Evolutionary conservation across 2,113 vertebrate species (phyloP).

Genomic region (Otocyon megalotis): DNA sequence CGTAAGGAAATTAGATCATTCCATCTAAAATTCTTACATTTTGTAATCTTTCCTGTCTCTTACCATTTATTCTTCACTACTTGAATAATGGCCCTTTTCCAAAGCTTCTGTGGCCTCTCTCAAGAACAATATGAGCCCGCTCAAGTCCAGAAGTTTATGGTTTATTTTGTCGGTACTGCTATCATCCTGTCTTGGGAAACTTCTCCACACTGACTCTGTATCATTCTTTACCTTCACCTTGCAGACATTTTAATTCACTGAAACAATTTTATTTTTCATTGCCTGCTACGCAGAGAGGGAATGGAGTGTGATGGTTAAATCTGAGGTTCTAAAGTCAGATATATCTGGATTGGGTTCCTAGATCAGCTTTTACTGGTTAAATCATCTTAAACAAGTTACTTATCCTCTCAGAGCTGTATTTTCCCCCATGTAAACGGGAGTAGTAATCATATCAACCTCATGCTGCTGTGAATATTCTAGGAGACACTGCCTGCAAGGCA

Average conservation of each 20-base stretch:
- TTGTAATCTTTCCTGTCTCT: not conserved
- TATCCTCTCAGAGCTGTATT: not conserved
- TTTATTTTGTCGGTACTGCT: not conserved
- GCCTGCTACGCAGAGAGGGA: not conserved
- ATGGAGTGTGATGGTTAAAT: not conserved
- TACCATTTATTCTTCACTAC: slow-evolving; percentile 5
- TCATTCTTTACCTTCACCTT: not conserved
- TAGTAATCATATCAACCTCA: not conserved
- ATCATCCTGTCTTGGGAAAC: not conserved
- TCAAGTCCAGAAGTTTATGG: not conserved
- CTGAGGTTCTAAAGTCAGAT: not conserved
- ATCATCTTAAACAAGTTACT: not conserved
- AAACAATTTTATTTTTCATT: not conserved
- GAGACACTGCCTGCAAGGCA: not conserved
- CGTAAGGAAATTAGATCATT: not conserved
- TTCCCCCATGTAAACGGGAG: not conserved
- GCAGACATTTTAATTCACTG: not conserved
- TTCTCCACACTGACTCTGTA: not conserved
- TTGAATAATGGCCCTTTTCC: not conserved
- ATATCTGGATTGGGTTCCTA: not conserved
- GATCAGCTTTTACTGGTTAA: not conserved
- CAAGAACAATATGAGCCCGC: not conserved
- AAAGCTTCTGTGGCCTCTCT: not conserved
- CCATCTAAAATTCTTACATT: not conserved
- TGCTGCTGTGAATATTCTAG: not conserved